A percentile compares a stretch with the other conserved stretches of the same genome.
Conservation (phyloP, 2,888 invertebrate genomes). For the Aleiodes testaceus region DNA sequence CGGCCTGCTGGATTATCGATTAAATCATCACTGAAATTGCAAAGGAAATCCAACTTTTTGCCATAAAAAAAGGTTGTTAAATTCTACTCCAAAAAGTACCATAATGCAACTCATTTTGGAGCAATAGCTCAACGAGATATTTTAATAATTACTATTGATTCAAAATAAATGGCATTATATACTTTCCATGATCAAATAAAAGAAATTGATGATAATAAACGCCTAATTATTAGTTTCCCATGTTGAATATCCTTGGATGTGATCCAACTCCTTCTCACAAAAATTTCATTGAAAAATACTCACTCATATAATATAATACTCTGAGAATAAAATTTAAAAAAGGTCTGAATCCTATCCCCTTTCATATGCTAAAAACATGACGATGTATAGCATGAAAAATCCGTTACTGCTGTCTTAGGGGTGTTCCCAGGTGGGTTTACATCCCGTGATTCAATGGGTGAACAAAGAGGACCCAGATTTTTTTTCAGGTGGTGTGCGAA, state of each 20-base stretch:
- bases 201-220: too few relatives aligned
- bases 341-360: conserved; percentile 43
- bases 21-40: conserved; percentile 41
- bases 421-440: conserved; percentile 22
- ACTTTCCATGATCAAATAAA: too few relatives aligned
- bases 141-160: too few relatives aligned
- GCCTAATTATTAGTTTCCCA: too few relatives aligned
- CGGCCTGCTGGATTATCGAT: conserved; percentile 72
- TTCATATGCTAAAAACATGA: conserved; percentile 68
- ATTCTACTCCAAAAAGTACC: too few relatives aligned
- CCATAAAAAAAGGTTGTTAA: neutral
- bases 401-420: conserved; percentile 23
- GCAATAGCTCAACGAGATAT: too few relatives aligned
- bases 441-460: conserved; percentile 11
- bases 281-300: conserved; percentile 2
- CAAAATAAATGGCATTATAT: too few relatives aligned
- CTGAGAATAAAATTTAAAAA: neutral
- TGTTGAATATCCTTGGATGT: conserved; percentile 21
- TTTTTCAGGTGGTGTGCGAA: too few relatives aligned
- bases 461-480: conserved; percentile 10
- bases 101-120: too few relatives aligned
- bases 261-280: conserved; percentile 1
- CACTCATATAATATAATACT: conserved; percentile 28
- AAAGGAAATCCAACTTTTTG: neutral
- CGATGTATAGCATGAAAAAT: conserved; percentile 25